Evolutionary conservation across 2,797 vertebrate species (phyloP), one percentile per base, ranked within the genome.

Genomic region (Acanthopagrus latus): DNA sequence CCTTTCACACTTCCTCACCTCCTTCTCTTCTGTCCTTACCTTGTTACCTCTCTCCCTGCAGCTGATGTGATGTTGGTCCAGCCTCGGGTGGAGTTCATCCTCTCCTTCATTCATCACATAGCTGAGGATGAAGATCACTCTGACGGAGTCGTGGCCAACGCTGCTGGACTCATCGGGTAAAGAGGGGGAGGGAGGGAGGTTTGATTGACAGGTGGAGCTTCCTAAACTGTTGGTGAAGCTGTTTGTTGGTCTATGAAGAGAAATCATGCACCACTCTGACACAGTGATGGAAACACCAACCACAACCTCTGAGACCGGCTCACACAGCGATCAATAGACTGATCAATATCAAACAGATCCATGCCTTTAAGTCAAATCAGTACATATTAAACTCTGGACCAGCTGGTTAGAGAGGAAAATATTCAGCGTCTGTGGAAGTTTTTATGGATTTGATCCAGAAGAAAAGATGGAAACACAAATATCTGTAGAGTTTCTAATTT

Each of bases 51-150:
- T 14, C 20, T 5, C n/a, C 62, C 38, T 18, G 12, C 84, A 99
- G 98, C 98, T 44, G 98, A 99, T 1, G 98, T 99, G 83, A 98
- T 99, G 97, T 91, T 99, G 93, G 97, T 99, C 3, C 98, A 99
- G 89, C 98, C 98, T 21, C 95, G 97, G 80, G 97, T 99, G 87
- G 97, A 99, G 89, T 99, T 99, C 86, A 99, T 99, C 89, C 94
- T 99, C 41, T 99, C 97, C 71, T 99, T 99, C 93, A 99, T 99
- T 80, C 96, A 99, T 84, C 98, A 99, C 94, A 98, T 99, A 63
- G 98, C 98, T 0, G 96, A 97, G 85, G 98, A 99, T 2, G 98
- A 99, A 77, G 98, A 99, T 90, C 98, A 98, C 81, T 98, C 97
- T 0, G 98, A 99, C 0, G 96, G 96, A 0, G 98, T 99, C 0